Evolutionary conservation across 2,888 invertebrate genomes (phyloP).

Genomic region (Boloria selene): DNA sequence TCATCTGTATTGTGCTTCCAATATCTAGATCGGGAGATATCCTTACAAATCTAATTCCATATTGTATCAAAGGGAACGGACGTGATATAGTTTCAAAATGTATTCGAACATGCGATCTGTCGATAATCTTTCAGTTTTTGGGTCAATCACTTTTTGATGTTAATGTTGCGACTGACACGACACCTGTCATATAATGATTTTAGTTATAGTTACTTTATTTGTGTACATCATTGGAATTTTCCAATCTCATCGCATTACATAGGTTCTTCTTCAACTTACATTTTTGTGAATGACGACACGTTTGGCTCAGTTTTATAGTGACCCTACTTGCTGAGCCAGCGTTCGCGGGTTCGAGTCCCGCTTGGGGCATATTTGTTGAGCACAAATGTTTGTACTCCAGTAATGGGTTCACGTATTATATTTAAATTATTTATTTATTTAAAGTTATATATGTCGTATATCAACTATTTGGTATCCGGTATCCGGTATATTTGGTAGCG

Average conservation of each 20-base stretch:
- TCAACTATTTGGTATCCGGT: too few relatives aligned
- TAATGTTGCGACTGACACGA: constrained; percentile 32
- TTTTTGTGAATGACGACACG: too few relatives aligned
- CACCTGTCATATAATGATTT: constrained; percentile 13
- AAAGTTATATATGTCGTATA: too few relatives aligned
- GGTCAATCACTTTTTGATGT: constrained; percentile 38
- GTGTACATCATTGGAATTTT: not conserved
- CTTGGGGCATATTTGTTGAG: too few relatives aligned
- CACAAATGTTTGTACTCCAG: too few relatives aligned
- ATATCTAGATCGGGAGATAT: constrained; percentile 26
- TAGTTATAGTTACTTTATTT: not conserved
- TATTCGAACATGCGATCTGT: constrained; percentile 38
- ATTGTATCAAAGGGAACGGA: constrained; percentile 25
- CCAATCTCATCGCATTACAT: not conserved
- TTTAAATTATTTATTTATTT: too few relatives aligned
- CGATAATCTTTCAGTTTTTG: constrained; percentile 39
- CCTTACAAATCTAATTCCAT: constrained; percentile 16
- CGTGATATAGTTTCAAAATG: constrained; percentile 26
- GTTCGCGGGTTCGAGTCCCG: too few relatives aligned
- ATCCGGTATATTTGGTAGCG: too few relatives aligned
- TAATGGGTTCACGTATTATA: too few relatives aligned
- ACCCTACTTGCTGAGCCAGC: too few relatives aligned
- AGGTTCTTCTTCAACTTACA: not conserved
- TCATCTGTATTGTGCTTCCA: constrained; percentile 28
- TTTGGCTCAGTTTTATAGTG: too few relatives aligned